phyloP scores from a whole-genome alignment of 2,888 invertebrate genomes.

The Homarus gammarus region DNA sequence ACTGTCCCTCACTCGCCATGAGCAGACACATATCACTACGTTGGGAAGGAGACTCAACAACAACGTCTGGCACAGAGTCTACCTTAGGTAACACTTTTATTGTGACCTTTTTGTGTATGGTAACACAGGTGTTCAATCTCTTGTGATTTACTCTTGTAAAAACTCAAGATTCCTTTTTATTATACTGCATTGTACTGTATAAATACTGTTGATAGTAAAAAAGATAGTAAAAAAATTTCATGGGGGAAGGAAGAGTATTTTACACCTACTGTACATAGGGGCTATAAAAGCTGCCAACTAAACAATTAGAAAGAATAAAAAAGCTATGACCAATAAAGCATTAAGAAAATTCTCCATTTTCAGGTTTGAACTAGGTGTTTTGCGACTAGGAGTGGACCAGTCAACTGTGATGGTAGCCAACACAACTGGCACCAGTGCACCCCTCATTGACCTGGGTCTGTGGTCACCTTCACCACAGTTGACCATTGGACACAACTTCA shows the following conservation, averaged over 20 bases:
- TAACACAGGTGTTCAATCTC: too few species aligned
- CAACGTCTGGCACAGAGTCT: slow-evolving; percentile 75
- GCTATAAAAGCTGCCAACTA: too few species aligned
- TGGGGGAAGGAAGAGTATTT: too few species aligned
- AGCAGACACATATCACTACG: slow-evolving; percentile 36
- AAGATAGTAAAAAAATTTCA: too few species aligned
- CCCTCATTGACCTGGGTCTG: slow-evolving; percentile 53
- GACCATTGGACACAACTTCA: slow-evolving; percentile 63
- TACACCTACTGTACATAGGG: too few species aligned
- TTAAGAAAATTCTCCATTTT: neutral
- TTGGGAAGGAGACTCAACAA: slow-evolving; percentile 67
- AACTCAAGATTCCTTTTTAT: too few species aligned
- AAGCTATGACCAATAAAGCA: too few species aligned
- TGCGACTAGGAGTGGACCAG: slow-evolving; percentile 69
- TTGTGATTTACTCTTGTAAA: too few species aligned
- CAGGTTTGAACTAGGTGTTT: slow-evolving; percentile 71
- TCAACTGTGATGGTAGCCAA: slow-evolving; percentile 62
- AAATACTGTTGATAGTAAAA: too few species aligned
- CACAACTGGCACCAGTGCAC: slow-evolving; percentile 36
- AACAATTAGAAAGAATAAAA: too few species aligned
- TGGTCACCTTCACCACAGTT: slow-evolving; percentile 42
- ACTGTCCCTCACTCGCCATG: slow-evolving; percentile 60
- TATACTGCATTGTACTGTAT: too few species aligned
- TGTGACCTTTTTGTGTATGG: neutral
- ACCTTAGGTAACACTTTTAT: slow-evolving; percentile 62